These are phyloP conservation scores for Echiichthys vipera DNA, from an alignment of 2,797 vertebrate genomes.

Conservation along the genomic window DNA sequence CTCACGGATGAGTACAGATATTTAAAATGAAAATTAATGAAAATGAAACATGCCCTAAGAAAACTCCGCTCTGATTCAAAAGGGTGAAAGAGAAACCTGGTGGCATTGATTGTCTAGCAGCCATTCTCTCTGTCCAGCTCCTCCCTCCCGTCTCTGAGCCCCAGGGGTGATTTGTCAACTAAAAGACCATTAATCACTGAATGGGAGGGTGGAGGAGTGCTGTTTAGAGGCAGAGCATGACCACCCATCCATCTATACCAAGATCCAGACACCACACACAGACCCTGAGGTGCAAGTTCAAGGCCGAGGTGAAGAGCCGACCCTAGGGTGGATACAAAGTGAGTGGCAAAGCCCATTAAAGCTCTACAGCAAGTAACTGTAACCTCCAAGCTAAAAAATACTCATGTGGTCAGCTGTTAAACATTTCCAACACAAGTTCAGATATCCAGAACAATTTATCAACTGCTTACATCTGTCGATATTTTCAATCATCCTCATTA, in stretches of 20 bases:
- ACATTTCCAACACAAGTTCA: background rate
- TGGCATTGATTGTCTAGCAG: slow-evolving; percentile 52
- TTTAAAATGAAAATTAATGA: slow-evolving; percentile 19
- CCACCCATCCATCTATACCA: slow-evolving; percentile 56
- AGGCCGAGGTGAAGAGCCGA: slow-evolving; percentile 16
- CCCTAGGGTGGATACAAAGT: background rate
- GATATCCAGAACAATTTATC: background rate
- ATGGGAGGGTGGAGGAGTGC: slow-evolving; percentile 38
- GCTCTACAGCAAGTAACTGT: background rate
- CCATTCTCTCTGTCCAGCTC: no score
- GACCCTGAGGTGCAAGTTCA: slow-evolving; percentile 34
- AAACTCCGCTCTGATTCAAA: slow-evolving; percentile 5
- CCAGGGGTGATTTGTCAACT: slow-evolving; percentile 78
- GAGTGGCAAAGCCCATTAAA: background rate
- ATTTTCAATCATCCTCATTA: background rate
- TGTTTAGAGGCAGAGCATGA: slow-evolving; percentile 52
- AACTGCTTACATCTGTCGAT: background rate
- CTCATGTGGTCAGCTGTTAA: background rate
- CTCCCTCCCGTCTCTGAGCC: slow-evolving; percentile 42
- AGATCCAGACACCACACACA: slow-evolving; percentile 25
- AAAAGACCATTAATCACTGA: slow-evolving; percentile 80
- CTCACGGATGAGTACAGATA: background rate
- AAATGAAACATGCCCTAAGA: background rate
- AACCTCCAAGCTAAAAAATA: background rate
- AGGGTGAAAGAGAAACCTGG: slow-evolving; percentile 32